phyloP scores from a whole-genome alignment of 2,113 vertebrate species.

The Caracal caracal region DNA sequence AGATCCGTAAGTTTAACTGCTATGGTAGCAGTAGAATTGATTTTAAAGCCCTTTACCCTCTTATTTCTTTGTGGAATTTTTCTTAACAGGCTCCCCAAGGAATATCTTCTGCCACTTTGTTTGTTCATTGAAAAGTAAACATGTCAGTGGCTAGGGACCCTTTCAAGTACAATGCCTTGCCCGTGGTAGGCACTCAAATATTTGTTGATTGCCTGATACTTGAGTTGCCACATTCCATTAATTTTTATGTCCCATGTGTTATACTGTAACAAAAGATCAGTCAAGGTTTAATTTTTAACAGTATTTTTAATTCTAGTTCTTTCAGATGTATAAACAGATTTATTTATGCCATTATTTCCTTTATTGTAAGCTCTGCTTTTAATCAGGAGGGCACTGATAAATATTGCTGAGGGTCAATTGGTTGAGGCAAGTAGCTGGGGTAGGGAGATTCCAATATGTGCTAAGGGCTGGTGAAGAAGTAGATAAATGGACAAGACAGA shows the following conservation, averaged over 20 bases:
- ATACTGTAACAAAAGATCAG: background rate
- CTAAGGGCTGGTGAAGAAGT: conserved; percentile 52
- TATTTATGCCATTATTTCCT: conserved; percentile 5
- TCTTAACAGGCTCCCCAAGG: conserved; percentile 50
- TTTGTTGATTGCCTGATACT: conserved; percentile 59
- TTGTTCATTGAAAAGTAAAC: conserved; percentile 60
- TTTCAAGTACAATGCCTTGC: conserved; percentile 53
- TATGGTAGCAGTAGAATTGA: conserved; percentile 14
- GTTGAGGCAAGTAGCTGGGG: background rate
- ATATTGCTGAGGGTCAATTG: background rate
- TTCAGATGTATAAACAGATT: background rate
- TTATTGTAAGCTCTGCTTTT: conserved; percentile 9
- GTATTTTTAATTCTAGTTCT: background rate
- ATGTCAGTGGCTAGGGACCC: conserved; percentile 25
- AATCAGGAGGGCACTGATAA: background rate
- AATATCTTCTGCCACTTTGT: conserved; percentile 27
- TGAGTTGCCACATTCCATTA: conserved; percentile 46
- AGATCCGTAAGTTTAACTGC: conserved; percentile 53
- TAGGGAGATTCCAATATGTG: conserved; percentile 44
- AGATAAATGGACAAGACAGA: conserved; percentile 44
- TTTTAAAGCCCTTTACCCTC: background rate
- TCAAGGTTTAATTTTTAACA: conserved; percentile 48
- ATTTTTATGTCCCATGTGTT: conserved; percentile 10
- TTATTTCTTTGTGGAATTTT: conserved; percentile 58
- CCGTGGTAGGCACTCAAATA: conserved; percentile 43